Conservation (phyloP, 2,888 invertebrate species). For the Caenorhabditis doughertyi region DNA sequence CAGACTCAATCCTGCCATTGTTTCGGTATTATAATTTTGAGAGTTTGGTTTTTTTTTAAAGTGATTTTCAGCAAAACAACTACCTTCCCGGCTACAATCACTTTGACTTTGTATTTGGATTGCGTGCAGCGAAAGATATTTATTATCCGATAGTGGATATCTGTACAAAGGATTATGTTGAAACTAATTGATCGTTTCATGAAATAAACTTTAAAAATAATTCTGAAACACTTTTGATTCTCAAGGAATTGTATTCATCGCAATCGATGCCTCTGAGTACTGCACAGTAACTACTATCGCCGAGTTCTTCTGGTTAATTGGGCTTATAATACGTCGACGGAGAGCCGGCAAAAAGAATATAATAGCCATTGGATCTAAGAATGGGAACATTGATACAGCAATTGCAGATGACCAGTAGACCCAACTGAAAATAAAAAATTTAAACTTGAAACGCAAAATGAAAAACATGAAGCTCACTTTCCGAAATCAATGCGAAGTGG, state of each 20-base stretch:
- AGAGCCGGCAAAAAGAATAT: slow-evolving; percentile 24
- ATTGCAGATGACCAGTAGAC: slow-evolving; percentile 20
- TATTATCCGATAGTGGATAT: slow-evolving; percentile 68
- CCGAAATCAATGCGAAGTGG: slow-evolving; percentile 10
- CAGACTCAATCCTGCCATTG: slow-evolving; percentile 53
- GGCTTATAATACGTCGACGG: neutral
- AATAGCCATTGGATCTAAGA: slow-evolving; percentile 19
- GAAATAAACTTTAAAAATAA: no score
- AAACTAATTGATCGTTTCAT: no score
- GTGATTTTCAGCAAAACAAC: slow-evolving; percentile 20
- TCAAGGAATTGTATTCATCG: no score
- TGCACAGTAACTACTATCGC: no score
- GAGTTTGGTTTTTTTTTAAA: no score
- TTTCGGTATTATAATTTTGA: slow-evolving; percentile 14
- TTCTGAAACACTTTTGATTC: no score
- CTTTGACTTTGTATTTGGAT: slow-evolving; percentile 75
- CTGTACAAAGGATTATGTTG: slow-evolving; percentile 33
- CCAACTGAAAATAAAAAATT: slow-evolving; percentile 8
- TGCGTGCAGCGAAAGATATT: slow-evolving; percentile 69
- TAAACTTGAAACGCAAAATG: neutral
- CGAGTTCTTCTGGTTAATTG: no score
- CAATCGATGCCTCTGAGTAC: no score
- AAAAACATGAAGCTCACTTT: slow-evolving; percentile 10
- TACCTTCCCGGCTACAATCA: slow-evolving; percentile 66
- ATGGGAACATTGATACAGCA: slow-evolving; percentile 30